Evolutionary conservation across 2,113 vertebrate species (phyloP), one percentile per base, ranked within the genome.

Genomic region (Nothocercus nigrocapillus): DNA sequence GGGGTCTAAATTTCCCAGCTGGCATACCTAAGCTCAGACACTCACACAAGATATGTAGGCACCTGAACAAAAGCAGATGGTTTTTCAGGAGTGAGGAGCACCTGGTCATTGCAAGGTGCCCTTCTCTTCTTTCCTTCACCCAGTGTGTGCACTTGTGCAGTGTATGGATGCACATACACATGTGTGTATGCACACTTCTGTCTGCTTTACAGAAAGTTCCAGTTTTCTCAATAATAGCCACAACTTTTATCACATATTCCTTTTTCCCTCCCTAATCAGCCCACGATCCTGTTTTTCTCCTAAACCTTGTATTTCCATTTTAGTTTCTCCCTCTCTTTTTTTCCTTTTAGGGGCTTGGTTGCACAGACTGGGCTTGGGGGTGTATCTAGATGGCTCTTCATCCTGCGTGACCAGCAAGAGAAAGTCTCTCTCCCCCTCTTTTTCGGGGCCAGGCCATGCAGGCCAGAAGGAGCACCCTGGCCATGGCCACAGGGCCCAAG

Each of bases 401-500:
- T 15, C 12, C 24, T 74, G 67, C 69, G 38, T 14, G 15, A 22
- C 67, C 15, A 32, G 30, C 42, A 49, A 15, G 21, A 30, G 16
- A 61, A 58, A 62, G 11, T 15, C 70, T 72, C 15, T 75, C 30
- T 77, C n/a, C 59, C 44, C 47, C 1, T 8, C 20, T 58, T 19
- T 75, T 21, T 62, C 47, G 25, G 1, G 3, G 15, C 1, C 27
- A 67, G 24, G 8, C 5, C 47, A 13, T 0, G 0, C 32, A 24
- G 15, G 21, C 11, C 30, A 53, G 20, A 66, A 79, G 25, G 38
- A 85, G 13, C 62, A 51, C 12, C 42, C 54, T 19, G 7, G 16
- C 67, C 47, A 51, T 34, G 8, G 16, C 13, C 49, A 8, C 0
- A 49, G 2, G 49, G 13, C 22, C 14, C 0, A 0, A 0, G 22